A percentile compares a stretch with the other conserved stretches of the same genome.
These are phyloP conservation scores for Panagrolaimus sp. DNA, from an alignment of 1,140 invertebrate species.

Conservation along the genomic window DNA sequence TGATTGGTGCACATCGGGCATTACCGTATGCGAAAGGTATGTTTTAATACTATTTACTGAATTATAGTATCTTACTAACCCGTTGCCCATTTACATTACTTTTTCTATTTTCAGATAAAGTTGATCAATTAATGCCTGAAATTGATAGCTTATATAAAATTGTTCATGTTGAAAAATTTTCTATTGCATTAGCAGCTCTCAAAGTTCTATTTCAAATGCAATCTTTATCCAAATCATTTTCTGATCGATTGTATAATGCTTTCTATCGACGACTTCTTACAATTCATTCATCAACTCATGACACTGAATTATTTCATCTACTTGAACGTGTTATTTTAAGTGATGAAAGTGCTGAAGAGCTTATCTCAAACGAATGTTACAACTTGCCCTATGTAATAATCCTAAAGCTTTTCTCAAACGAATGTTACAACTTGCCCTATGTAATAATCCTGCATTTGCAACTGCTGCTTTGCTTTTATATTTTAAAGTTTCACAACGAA, in stretches of 20 bases:
- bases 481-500: conserved; percentile 66
- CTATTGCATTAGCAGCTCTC: conserved; percentile 77
- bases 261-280: conserved; percentile 81
- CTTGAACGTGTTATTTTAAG: conserved; percentile 75
- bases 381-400: conserved; percentile 64
- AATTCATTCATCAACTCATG: conserved; percentile 69
- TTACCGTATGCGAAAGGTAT: conserved; percentile 70
- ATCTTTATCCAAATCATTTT: conserved; percentile 60
- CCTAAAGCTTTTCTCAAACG: conserved; percentile 79
- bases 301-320: conserved; percentile 78
- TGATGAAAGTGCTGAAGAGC: conserved; percentile 70
- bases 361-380: conserved; percentile 82
- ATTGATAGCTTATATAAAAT: conserved; percentile 79
- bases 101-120: conserved; percentile 56
- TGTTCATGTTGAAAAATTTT: conserved; percentile 72
- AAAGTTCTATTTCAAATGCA: conserved; percentile 77
- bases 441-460: conserved; percentile 65
- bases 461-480: conserved; percentile 73
- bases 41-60: no score
- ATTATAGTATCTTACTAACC: no score
- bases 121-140: conserved; percentile 65
- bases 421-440: conserved; percentile 68
- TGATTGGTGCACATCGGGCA: conserved; percentile 79
- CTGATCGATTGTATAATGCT: conserved; percentile 75
- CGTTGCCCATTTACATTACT: no score